A percentile compares a stretch with the other conserved stretches of the same genome.
Conservation (phyloP, 1,140 invertebrate genomes). For the Meloidogyne hapla region DNA sequence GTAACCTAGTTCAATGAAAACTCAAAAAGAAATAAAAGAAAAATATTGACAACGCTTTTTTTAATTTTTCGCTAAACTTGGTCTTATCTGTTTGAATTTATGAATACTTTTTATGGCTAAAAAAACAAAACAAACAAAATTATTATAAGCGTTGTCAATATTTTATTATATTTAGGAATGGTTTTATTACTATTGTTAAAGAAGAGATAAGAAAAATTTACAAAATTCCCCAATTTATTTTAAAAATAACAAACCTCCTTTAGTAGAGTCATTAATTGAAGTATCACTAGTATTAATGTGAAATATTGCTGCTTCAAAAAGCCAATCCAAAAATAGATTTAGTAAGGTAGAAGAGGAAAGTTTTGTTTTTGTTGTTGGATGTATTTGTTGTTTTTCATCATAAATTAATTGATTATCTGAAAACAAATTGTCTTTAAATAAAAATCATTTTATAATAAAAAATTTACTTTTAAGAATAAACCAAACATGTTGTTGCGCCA, state of each 20-base stretch:
- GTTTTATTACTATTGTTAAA: too few species aligned
- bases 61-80: neutral
- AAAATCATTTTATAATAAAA: neutral
- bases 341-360: neutral
- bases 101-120: neutral
- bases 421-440: neutral
- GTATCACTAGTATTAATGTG: neutral
- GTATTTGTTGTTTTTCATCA: conserved; percentile 12
- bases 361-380: neutral
- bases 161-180: neutral
- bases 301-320: neutral
- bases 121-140: conserved; percentile 1
- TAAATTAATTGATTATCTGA: neutral
- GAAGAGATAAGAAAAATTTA: too few species aligned
- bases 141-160: neutral
- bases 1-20: neutral
- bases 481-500: conserved; percentile 39
- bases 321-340: conserved; percentile 1
- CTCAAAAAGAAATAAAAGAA: neutral
- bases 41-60: neutral
- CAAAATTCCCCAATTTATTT: too few species aligned
- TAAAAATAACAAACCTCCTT: neutral
- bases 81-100: neutral
- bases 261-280: neutral
- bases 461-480: conserved; percentile 32